These are phyloP conservation scores for Heliconius hermathena DNA, from an alignment of 1,140 invertebrate species.

Conservation along the genomic window DNA sequence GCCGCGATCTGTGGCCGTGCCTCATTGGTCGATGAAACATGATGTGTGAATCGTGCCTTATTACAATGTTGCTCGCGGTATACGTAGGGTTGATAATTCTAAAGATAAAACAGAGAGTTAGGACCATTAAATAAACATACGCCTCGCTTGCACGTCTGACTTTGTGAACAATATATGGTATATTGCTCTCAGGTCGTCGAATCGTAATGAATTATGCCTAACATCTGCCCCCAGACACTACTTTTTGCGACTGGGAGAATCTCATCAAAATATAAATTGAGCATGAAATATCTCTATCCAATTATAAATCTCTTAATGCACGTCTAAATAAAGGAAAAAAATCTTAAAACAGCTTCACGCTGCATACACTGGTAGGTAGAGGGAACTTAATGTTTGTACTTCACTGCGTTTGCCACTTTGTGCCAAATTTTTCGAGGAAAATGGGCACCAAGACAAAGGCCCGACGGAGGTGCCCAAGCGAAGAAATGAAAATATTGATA, in stretches of 20 bases:
- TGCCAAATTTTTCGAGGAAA: too few relatives aligned
- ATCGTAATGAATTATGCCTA: conserved; percentile 11
- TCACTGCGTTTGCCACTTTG: too few relatives aligned
- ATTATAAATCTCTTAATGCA: background rate
- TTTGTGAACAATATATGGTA: conserved; percentile 16
- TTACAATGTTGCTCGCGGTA: conserved; percentile 43
- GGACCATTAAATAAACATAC: conserved; percentile 26
- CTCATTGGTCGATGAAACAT: conserved; percentile 60
- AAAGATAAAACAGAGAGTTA: background rate
- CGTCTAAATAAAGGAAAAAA: background rate
- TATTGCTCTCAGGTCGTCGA: conserved; percentile 11
- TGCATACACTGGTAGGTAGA: too few relatives aligned
- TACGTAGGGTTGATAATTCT: conserved; percentile 41
- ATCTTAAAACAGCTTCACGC: too few relatives aligned
- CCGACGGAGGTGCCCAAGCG: too few relatives aligned
- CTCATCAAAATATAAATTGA: conserved; percentile 19
- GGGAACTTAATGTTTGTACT: too few relatives aligned
- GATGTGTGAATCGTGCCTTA: conserved; percentile 54
- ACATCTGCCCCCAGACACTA: conserved; percentile 20
- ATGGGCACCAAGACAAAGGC: too few relatives aligned
- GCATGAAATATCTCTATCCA: background rate
- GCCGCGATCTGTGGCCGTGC: conserved; percentile 31
- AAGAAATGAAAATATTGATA: too few relatives aligned
- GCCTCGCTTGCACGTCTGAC: conserved; percentile 18
- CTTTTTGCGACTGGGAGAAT: conserved; percentile 13